A percentile compares a stretch with the other conserved stretches of the same genome.
Evolutionary conservation across 2,888 invertebrate species (phyloP).

Genomic region (Stenoptilia bipunctidactyla): DNA sequence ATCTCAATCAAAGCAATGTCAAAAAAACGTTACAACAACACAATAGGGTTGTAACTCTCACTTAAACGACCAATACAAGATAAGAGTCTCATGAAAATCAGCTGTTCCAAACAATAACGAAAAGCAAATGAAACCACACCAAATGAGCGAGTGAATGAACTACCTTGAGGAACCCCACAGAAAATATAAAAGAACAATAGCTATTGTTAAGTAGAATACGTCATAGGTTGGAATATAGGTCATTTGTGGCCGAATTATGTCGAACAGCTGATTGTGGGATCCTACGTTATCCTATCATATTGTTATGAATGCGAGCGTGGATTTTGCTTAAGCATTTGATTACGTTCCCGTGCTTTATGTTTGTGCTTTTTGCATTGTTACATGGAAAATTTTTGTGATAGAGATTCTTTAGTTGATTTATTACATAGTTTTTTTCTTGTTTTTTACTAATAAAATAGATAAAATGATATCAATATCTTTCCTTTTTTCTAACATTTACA

Average conservation of each 20-base stretch:
- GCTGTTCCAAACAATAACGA: constrained; percentile 62
- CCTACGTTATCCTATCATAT: constrained; percentile 7
- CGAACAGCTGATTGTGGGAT: constrained; percentile 61
- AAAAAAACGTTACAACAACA: background rate
- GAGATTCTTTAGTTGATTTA: too few species aligned
- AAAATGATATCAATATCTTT: too few species aligned
- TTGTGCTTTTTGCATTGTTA: too few species aligned
- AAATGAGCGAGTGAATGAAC: constrained; percentile 62
- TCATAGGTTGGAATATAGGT: constrained; percentile 65
- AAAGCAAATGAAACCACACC: constrained; percentile 62
- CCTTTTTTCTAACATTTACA: too few species aligned
- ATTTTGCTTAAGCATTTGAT: too few species aligned
- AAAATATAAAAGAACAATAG: constrained; percentile 69
- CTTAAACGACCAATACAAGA: constrained; percentile 41
- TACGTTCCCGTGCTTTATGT: background rate
- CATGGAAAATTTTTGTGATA: too few species aligned
- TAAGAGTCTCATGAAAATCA: constrained; percentile 53
- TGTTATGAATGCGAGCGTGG: too few species aligned
- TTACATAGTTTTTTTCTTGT: too few species aligned
- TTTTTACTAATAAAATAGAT: too few species aligned
- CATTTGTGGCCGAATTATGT: constrained; percentile 57
- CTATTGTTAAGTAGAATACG: constrained; percentile 62
- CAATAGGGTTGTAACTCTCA: constrained; percentile 24
- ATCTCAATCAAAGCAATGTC: too few species aligned
- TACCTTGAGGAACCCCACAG: constrained; percentile 61